These are phyloP conservation scores for Lacerta viridis DNA, from an alignment of 2,797 vertebrate genomes.

Conservation along the genomic window DNA sequence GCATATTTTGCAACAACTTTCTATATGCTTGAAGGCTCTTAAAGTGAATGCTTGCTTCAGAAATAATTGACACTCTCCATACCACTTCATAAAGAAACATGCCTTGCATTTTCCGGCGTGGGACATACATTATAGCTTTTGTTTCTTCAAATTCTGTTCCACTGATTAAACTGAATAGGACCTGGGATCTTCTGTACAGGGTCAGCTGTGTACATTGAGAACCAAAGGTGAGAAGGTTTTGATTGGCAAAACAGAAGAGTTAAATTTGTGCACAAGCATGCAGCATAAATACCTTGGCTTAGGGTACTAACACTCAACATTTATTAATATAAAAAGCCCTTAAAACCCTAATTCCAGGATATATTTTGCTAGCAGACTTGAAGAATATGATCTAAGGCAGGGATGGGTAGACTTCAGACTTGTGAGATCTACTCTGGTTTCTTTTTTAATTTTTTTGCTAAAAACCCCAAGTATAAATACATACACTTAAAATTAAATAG, in stretches of 20 bases:
- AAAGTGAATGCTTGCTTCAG: background rate
- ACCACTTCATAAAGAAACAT: fast-evolving
- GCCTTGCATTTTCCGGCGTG: background rate
- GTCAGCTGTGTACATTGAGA: background rate
- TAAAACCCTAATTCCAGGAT: too few relatives aligned
- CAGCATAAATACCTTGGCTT: fast-evolving
- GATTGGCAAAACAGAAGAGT: background rate
- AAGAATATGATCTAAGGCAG: too few relatives aligned
- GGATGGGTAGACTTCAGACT: too few relatives aligned
- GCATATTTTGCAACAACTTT: background rate
- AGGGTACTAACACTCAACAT: too few relatives aligned
- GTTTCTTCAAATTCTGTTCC: background rate
- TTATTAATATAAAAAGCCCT: too few relatives aligned
- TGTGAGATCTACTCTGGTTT: too few relatives aligned
- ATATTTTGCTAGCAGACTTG: too few relatives aligned
- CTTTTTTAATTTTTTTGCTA: too few relatives aligned
- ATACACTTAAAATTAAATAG: too few relatives aligned
- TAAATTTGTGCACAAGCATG: conserved; percentile 21
- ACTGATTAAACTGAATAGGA: background rate
- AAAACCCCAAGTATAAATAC: too few relatives aligned
- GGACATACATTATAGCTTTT: too few relatives aligned
- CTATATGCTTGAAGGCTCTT: fast-evolving
- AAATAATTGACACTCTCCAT: fast-evolving
- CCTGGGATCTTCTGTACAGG: background rate
- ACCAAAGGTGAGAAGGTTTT: background rate